These are phyloP conservation scores for Reticulitermes speratus DNA, from an alignment of 1,140 invertebrate genomes.

Conservation along the genomic window DNA sequence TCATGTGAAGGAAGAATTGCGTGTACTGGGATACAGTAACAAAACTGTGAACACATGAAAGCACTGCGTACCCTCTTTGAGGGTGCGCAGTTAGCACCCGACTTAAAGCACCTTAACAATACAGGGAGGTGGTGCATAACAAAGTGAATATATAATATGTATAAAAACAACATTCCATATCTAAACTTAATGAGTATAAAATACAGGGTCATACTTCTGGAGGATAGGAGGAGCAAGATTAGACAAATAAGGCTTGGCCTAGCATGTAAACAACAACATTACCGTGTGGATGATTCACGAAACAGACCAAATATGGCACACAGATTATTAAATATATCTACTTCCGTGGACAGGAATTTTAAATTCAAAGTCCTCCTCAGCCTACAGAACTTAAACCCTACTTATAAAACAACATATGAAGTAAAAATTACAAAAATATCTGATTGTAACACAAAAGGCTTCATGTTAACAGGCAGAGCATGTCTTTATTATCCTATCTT, in stretches of 20 bases:
- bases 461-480: not conserved
- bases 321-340: not conserved
- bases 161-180: slow-evolving; percentile 19
- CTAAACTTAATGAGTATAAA: slow-evolving; percentile 7
- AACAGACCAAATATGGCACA: slow-evolving; percentile 1
- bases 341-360: not conserved
- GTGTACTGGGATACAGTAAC: not conserved
- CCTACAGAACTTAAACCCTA: not conserved
- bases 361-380: not conserved
- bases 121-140: not conserved
- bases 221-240: not conserved
- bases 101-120: not conserved
- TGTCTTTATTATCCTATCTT: not conserved
- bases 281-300: not conserved
- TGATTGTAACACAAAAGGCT: not conserved
- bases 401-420: not conserved
- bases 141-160: not conserved
- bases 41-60: slow-evolving; percentile 17
- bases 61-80: not conserved
- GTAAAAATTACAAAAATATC: slow-evolving; percentile 19
- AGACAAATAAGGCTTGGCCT: not conserved
- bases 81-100: not conserved
- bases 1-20: not conserved
- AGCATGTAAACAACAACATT: not conserved
- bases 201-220: not conserved